Evolutionary conservation across 1,140 invertebrate species (phyloP), one percentile per base, ranked within the genome.

Genomic region (Drosophila mauritiana): DNA sequence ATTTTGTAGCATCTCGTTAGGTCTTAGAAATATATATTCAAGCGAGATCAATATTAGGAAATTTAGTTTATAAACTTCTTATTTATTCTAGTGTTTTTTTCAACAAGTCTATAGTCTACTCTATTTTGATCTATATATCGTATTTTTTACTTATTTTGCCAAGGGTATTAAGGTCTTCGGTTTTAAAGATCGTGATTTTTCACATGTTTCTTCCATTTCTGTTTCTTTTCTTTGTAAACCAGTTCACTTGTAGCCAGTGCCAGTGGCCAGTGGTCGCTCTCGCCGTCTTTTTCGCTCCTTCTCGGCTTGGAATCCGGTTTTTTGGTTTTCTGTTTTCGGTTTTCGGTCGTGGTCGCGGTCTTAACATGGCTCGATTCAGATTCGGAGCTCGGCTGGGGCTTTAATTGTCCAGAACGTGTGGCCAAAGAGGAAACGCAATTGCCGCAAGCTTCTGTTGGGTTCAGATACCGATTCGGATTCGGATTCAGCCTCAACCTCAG

Each of bases 201-300:
- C n/a, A 3, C 39, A 17, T 15, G 12, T 42, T 62, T 70, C 58
- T 78, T 53, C 37, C 25, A 37, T 37, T 67, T 43, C 52, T 80
- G 37, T 72, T 54, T 55, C 72, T 76, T 69, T 80, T 72, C 63
- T 73, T 58, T 67, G 88, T 90, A 90, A 90, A 90, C 80, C 86
- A 83, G 88, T 88, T 90, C 88, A 90, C 88, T 84, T 90, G 84
- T 88, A 88, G 83, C 81, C 84, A 84, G 83, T 88, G 74, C 85
- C 84, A 90, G 82, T 86, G 82, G 83, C 82, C 82, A 89, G 74
- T 78, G 61, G 78, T 73, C 67, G 55, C 53, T 55, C 73, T 64
- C 22, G 54, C 49, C 53, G 15, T 65, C 53, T 75, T 43, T 27
- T 49, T 82, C 79, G 72, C 77, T 76, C 79, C 48, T 74, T 67